These are phyloP conservation scores for Ondatra zibethicus DNA, from an alignment of 2,113 vertebrate genomes.

Conservation along the genomic window DNA sequence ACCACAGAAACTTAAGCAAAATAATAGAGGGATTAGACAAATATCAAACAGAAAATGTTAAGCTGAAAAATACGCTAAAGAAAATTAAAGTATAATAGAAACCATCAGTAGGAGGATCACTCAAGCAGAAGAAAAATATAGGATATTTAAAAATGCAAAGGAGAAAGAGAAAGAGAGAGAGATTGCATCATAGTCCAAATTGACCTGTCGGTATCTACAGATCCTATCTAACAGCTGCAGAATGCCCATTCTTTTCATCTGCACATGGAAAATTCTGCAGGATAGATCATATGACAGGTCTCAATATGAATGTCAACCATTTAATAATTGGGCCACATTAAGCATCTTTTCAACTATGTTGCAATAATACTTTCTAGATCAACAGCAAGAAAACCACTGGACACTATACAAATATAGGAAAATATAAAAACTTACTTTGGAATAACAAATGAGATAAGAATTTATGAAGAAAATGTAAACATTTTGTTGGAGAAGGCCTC, in stretches of 20 bases:
- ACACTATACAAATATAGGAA: background rate
- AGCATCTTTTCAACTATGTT: background rate
- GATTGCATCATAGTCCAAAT: background rate
- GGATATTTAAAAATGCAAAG: background rate
- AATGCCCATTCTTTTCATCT: background rate
- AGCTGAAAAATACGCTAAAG: background rate
- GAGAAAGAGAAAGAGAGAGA: background rate
- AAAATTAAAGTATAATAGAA: background rate
- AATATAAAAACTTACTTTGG: background rate
- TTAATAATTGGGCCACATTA: background rate
- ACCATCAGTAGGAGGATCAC: background rate
- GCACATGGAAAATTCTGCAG: background rate
- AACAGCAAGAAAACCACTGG: background rate
- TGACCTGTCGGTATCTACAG: background rate
- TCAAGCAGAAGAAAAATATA: background rate
- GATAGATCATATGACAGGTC: background rate
- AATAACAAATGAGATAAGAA: background rate
- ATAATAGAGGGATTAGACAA: background rate
- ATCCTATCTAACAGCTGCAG: background rate
- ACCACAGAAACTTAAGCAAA: background rate
- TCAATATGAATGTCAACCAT: background rate
- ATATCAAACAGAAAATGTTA: background rate
- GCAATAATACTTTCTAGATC: background rate
- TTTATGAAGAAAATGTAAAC: background rate
- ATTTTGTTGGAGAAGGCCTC: background rate